These are phyloP conservation scores for Pharmacophagus antenor DNA, from an alignment of 2,888 invertebrate genomes.

Conservation along the genomic window DNA sequence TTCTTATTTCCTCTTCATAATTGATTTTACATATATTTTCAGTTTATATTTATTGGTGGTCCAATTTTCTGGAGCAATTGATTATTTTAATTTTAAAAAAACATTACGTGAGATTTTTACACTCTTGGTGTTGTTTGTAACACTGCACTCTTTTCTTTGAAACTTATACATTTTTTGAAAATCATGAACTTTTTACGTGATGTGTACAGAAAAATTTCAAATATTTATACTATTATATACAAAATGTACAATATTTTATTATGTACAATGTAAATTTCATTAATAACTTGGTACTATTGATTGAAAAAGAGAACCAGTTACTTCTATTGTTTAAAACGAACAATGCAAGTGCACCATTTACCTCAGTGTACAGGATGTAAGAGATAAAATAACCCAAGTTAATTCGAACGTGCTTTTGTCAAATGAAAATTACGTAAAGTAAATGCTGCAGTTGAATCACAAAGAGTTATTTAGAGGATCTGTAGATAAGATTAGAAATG, in stretches of 20 bases:
- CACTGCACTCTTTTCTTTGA: too few relatives aligned
- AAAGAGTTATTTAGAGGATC: conserved; percentile 15
- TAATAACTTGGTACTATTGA: not conserved
- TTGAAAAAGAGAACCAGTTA: not conserved
- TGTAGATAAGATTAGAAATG: conserved; percentile 24
- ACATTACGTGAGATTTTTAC: too few relatives aligned
- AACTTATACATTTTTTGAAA: too few relatives aligned
- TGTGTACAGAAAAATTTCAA: too few relatives aligned
- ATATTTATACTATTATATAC: not conserved
- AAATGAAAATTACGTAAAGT: conserved; percentile 19
- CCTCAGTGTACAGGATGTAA: not conserved
- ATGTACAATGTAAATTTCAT: not conserved
- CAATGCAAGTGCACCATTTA: not conserved
- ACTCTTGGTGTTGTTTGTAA: too few relatives aligned
- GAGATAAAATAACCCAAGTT: conserved; percentile 14
- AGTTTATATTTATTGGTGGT: too few relatives aligned
- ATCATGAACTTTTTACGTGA: too few relatives aligned
- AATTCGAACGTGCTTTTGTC: conserved; percentile 15
- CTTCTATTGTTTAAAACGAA: not conserved
- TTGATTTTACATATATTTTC: too few relatives aligned
- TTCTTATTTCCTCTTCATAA: too few relatives aligned
- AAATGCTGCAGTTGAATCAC: conserved; percentile 13
- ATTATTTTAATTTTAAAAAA: too few relatives aligned
- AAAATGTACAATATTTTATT: not conserved
- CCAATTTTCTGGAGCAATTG: too few relatives aligned